phyloP scores from a whole-genome alignment of 2,797 vertebrate species.

The Rhinella marina region DNA sequence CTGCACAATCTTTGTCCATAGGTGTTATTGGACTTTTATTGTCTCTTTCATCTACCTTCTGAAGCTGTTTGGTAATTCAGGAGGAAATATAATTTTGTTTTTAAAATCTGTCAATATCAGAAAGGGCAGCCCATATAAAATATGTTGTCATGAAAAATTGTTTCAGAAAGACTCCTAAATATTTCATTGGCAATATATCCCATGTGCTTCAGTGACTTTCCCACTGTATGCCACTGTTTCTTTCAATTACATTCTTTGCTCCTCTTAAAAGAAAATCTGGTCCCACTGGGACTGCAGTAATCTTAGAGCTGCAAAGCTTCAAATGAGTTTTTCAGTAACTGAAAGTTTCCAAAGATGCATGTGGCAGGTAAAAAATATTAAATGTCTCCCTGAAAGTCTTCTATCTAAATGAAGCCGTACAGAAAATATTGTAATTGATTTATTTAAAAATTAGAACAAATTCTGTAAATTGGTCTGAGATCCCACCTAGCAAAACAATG shows the following conservation, averaged over 20 bases:
- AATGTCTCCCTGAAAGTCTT: slow-evolving; percentile 12
- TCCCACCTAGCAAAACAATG: no score
- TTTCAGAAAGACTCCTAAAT: slow-evolving; percentile 43
- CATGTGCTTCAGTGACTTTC: slow-evolving; percentile 29
- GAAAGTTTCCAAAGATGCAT: slow-evolving; percentile 41
- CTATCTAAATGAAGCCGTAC: not conserved
- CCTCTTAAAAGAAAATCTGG: slow-evolving; percentile 43
- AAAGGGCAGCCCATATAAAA: slow-evolving; percentile 3
- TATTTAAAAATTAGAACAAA: not conserved
- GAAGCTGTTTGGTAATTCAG: not conserved
- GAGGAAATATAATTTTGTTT: slow-evolving; percentile 6
- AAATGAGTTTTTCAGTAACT: slow-evolving; percentile 54
- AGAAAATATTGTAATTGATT: not conserved
- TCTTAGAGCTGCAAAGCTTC: slow-evolving; percentile 49
- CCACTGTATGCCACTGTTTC: slow-evolving; percentile 45
- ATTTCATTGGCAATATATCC: slow-evolving; percentile 58
- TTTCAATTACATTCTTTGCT: slow-evolving; percentile 55
- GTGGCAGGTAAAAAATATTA: slow-evolving; percentile 45
- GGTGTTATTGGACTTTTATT: not conserved
- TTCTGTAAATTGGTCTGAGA: no score
- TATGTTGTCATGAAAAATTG: slow-evolving; percentile 20
- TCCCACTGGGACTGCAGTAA: slow-evolving; percentile 46
- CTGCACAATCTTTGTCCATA: not conserved
- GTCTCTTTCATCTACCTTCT: not conserved
- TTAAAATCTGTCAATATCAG: slow-evolving; percentile 3